A percentile compares a stretch with the other conserved stretches of the same genome.
These are phyloP conservation scores for Sardinella longiceps DNA, from an alignment of 2,797 vertebrate species.

Conservation along the genomic window DNA sequence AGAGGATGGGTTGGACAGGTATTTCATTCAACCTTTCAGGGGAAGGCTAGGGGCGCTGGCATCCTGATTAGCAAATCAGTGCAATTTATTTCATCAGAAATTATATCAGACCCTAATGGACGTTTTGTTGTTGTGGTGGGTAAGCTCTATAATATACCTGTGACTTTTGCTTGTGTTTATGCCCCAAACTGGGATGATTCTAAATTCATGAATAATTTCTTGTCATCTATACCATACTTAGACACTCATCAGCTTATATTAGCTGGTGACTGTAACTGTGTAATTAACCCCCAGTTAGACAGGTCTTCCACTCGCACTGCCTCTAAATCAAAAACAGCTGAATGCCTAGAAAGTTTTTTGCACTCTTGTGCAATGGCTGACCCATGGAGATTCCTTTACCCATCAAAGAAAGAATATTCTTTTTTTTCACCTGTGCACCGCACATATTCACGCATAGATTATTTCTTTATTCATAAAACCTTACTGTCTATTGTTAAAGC, in stretches of 20 bases:
- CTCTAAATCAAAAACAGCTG: neutral
- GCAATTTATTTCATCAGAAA: neutral
- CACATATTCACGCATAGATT: too few species aligned
- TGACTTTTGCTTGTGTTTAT: constrained; percentile 4
- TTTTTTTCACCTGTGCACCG: too few species aligned
- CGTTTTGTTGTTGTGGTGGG: neutral
- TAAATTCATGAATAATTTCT: neutral
- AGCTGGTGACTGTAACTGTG: too few species aligned
- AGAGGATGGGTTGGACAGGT: constrained; percentile 2
- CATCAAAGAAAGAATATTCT: too few species aligned
- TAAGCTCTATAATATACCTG: neutral
- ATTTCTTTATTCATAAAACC: too few species aligned
- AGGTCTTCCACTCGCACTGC: too few species aligned
- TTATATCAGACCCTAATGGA: neutral
- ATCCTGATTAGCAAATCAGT: constrained; percentile 6
- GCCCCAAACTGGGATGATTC: constrained; percentile 1
- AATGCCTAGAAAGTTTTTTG: neutral
- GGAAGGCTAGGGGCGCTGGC: neutral
- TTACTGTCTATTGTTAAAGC: too few species aligned
- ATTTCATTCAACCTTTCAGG: neutral
- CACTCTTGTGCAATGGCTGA: neutral
- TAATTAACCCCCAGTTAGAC: too few species aligned
- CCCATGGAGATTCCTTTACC: too few species aligned
- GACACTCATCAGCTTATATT: too few species aligned
- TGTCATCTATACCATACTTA: constrained; percentile 49